Base-by-base conservation (phyloP, 1,140 invertebrate species). In the Physella acuta region DNA sequence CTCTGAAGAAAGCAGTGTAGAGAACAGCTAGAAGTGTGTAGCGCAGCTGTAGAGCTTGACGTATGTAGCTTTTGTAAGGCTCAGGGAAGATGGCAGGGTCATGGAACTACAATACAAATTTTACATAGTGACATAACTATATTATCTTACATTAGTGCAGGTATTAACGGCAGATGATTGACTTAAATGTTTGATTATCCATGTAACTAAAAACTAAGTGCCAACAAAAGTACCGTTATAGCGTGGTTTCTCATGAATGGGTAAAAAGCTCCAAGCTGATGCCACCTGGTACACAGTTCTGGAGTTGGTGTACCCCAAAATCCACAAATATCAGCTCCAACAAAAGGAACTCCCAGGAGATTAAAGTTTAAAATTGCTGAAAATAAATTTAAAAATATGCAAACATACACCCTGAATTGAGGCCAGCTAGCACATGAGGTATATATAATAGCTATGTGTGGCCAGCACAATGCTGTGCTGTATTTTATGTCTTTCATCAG, bases 181-280 rank as follows among this genome's bases (percentile, higher is more conserved):
- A n/a, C n/a, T n/a, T n/a, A n/a, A n/a, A n/a, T n/a, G n/a, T n/a
- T n/a, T n/a, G n/a, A n/a, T n/a, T n/a, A n/a, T n/a, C n/a, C n/a
- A n/a, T n/a, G n/a, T n/a, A n/a, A n/a, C n/a, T n/a, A n/a, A n/a
- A n/a, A n/a, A n/a, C n/a, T n/a, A n/a, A n/a, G n/a, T n/a, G n/a
- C n/a, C n/a, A n/a, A n/a, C n/a, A n/a, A n/a, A n/a, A n/a, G n/a
- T n/a, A n/a, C n/a, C n/a, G n/a, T n/a, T n/a, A n/a, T n/a, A n/a
- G n/a, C n/a, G n/a, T 81, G 80, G 60, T 79, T 81, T 36, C 80
- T 64, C 31, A 75, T 53, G 60, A 79, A 81, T 1, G 79, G 77
- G 65, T 80, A 81, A 62, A 81, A 81, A 20, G 80, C 76, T 26
- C 80, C 80, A 5, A 80, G 71, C 58, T 80, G 77, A 39, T 75